Evolutionary conservation across 2,113 vertebrate genomes (phyloP).

Genomic region (Elgaria multicarinata): DNA sequence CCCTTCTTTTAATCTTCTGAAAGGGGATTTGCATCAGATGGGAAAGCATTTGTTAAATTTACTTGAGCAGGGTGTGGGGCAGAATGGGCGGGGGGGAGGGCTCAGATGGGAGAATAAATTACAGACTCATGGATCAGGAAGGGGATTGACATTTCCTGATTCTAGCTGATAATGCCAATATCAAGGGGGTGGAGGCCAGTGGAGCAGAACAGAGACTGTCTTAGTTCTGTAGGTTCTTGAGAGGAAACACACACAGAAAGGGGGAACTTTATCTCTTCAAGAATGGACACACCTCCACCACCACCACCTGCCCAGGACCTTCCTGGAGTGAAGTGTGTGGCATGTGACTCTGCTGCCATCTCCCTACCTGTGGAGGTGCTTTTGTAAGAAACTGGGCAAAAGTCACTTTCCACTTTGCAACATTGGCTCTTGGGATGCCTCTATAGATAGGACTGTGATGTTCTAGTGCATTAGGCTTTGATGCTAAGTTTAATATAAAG

Average conservation of each 20-base stretch:
- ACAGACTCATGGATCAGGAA: constrained; percentile 30
- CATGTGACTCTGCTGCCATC: no score
- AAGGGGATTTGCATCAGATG: constrained; percentile 45
- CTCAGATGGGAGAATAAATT: constrained; percentile 35
- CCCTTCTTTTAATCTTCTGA: constrained; percentile 50
- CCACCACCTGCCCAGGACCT: background rate
- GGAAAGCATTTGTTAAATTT: constrained; percentile 37
- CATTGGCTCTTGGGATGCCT: background rate
- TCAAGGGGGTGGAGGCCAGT: constrained; percentile 33
- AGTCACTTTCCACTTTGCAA: background rate
- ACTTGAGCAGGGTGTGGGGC: background rate
- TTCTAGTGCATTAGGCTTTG: no score
- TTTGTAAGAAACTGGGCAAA: background rate
- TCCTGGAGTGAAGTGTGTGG: background rate
- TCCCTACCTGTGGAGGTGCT: background rate
- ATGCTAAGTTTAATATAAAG: no score
- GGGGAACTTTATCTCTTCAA: background rate
- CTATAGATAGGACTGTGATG: no score
- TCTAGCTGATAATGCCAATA: constrained; percentile 43
- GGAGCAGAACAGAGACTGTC: constrained; percentile 18
- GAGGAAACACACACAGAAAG: background rate
- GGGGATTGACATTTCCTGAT: constrained; percentile 46
- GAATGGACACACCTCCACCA: background rate
- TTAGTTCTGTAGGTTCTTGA: background rate
- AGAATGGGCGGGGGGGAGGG: background rate